Percentiles rank a stretch among this genome's conserved stretches.
Evolutionary conservation across 2,113 vertebrate species (phyloP).

Genomic region (Acrocephalus arundinaceus): DNA sequence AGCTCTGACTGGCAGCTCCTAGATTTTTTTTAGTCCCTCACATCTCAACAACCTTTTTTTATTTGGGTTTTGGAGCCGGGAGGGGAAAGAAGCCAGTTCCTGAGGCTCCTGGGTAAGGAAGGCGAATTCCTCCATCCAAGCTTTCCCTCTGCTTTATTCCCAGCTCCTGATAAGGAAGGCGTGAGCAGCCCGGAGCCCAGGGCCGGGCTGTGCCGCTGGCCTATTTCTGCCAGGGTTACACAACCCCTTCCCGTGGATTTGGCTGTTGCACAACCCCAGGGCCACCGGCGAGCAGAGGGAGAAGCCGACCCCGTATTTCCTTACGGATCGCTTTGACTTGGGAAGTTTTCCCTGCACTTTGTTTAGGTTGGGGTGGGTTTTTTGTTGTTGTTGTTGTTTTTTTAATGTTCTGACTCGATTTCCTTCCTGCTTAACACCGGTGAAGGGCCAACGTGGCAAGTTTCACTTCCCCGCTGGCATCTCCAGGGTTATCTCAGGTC

Average conservation of each 20-base stretch:
- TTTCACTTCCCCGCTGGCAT: not conserved
- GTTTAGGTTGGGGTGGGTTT: not conserved
- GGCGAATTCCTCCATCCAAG: not conserved
- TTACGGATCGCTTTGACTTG: not conserved
- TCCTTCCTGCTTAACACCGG: not conserved
- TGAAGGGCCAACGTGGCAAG: not conserved
- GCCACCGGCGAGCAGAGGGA: not conserved
- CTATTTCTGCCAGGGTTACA: conserved; percentile 31
- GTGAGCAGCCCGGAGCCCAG: not conserved
- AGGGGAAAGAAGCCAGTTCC: not conserved
- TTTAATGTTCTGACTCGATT: not conserved
- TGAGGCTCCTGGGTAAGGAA: fast-evolving
- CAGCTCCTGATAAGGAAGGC: not conserved
- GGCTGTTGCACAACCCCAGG: conserved; percentile 29
- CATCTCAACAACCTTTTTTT: not conserved
- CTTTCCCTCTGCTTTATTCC: not conserved
- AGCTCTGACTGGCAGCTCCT: fast-evolving
- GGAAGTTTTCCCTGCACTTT: not conserved
- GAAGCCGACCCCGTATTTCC: not conserved
- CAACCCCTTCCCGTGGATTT: not conserved
- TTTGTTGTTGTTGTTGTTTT: too few species aligned
- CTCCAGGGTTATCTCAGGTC: not conserved
- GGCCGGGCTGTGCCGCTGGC: not conserved
- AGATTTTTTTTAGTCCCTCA: not conserved
- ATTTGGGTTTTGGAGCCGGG: not conserved